These are phyloP conservation scores for Euwallacea fornicatus DNA, from an alignment of 1,140 invertebrate species.

Conservation along the genomic window DNA sequence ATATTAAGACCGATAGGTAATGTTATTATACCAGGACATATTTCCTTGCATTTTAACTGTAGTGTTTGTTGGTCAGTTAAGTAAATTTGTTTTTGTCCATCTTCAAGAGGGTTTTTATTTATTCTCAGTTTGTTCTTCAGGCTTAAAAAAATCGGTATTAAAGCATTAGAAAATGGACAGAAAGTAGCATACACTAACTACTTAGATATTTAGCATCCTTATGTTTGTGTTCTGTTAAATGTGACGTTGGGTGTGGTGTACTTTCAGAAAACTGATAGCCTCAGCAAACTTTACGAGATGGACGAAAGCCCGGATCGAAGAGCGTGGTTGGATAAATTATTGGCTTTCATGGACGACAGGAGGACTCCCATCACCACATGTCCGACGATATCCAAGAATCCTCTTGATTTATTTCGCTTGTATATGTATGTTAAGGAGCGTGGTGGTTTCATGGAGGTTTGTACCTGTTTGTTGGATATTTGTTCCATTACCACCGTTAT, in stretches of 20 bases:
- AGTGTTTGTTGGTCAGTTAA: slow-evolving; percentile 31
- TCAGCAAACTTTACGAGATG: slow-evolving; percentile 95
- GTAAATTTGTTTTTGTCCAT: not conserved
- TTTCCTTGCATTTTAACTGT: slow-evolving; percentile 1
- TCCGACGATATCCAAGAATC: slow-evolving; percentile 97
- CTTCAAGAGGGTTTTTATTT: not conserved
- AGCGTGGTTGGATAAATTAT: slow-evolving; percentile 88
- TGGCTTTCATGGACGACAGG: slow-evolving; percentile 91
- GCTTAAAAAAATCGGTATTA: not conserved
- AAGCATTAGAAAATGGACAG: slow-evolving; percentile 14
- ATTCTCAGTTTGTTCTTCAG: not conserved
- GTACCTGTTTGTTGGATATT: slow-evolving; percentile 44
- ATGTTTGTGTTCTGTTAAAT: slow-evolving; percentile 32
- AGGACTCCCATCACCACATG: slow-evolving; percentile 90
- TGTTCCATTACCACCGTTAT: slow-evolving; percentile 28
- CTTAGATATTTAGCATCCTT: slow-evolving; percentile 17
- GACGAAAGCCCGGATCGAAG: slow-evolving; percentile 90
- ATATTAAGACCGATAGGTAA: too few relatives aligned
- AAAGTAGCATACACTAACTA: slow-evolving; percentile 15
- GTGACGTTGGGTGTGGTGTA: slow-evolving; percentile 40
- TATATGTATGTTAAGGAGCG: slow-evolving; percentile 94
- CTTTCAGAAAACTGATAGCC: slow-evolving; percentile 82
- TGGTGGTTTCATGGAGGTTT: slow-evolving; percentile 96
- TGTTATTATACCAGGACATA: too few relatives aligned
- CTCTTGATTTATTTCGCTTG: slow-evolving; percentile 94